Base-by-base conservation (phyloP, 2,113 vertebrate species). In the Vicugna pacos region DNA sequence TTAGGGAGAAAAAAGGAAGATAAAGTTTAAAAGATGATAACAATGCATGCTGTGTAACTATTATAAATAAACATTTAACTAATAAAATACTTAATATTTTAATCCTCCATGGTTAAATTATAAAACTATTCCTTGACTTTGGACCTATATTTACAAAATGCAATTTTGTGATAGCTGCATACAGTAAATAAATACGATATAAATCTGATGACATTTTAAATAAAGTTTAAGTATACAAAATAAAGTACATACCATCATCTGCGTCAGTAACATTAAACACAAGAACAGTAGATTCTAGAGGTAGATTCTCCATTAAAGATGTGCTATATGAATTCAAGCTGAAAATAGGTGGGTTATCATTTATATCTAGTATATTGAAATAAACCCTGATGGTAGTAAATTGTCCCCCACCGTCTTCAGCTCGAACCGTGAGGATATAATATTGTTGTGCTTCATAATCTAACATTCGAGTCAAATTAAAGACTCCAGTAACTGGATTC, bases 351-450 rank as follows among this genome's bases (percentile, higher is more conserved):
- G 98, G 89, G 97, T 99, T 99, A 94, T 99, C 99, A 0, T 99
- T 99, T 70, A 99, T 86, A 9, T 99, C 99, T 94, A 99, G 92
- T 30, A 99, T 97, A 72, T 99, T 99, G 98, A 99, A 99, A 95
- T 99, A 99, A 69, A 99, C 99, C 67, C 99, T 98, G 80, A 99
- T 98, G 4, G 98, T 91, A 50, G 99, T 98, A 95, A 98, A 98
- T 58, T 99, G 99, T 0, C 99, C 99, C 0, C 99, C 99, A 0
- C 99, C 99, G 0, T 99, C 99, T 97, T 97, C 98, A 0, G 99
- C 99, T 10, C 97, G 98, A 0, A 99, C 98, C 0, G 99, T 99
- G 38, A 99, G 99, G 30, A 99, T 99, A 77, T 99, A 99, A 97
- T 99, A 99, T 93, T 99, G 99, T 96, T 99, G 99, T 0, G 91